These are phyloP conservation scores for Drosophila aff. DNA, from an alignment of 1,140 invertebrate genomes.

Conservation along the genomic window DNA sequence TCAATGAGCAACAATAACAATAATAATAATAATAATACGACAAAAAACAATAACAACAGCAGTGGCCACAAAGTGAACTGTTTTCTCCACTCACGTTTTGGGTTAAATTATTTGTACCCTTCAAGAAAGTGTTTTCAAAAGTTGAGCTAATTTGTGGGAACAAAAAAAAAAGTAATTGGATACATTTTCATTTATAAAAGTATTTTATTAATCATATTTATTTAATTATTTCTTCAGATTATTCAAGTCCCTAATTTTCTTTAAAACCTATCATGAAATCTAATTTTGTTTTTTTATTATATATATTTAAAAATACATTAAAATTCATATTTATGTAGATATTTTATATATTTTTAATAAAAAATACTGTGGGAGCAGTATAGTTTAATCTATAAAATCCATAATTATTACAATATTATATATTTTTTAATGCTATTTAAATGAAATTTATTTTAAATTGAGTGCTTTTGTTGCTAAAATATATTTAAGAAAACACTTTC, in stretches of 20 bases:
- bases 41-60: conserved; percentile 3
- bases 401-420: not conserved
- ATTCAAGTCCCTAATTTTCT: too few relatives aligned
- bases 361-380: too few relatives aligned
- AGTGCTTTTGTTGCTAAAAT: not conserved
- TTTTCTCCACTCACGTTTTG: conserved; percentile 39
- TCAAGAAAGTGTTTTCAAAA: conserved; percentile 5
- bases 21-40: conserved; percentile 22
- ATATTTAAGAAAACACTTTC: not conserved
- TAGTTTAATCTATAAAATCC: not conserved
- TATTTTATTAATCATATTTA: too few relatives aligned
- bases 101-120: not conserved
- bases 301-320: too few relatives aligned
- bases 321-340: too few relatives aligned
- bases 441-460: not conserved
- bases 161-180: too few relatives aligned
- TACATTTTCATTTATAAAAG: not conserved
- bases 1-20: conserved; percentile 40
- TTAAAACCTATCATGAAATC: too few relatives aligned
- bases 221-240: too few relatives aligned
- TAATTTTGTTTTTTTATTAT: too few relatives aligned
- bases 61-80: not conserved
- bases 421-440: not conserved
- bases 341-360: too few relatives aligned
- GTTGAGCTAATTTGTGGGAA: not conserved